Conservation (phyloP, 2,888 invertebrate species). For the Corbicula japonica region DNA sequence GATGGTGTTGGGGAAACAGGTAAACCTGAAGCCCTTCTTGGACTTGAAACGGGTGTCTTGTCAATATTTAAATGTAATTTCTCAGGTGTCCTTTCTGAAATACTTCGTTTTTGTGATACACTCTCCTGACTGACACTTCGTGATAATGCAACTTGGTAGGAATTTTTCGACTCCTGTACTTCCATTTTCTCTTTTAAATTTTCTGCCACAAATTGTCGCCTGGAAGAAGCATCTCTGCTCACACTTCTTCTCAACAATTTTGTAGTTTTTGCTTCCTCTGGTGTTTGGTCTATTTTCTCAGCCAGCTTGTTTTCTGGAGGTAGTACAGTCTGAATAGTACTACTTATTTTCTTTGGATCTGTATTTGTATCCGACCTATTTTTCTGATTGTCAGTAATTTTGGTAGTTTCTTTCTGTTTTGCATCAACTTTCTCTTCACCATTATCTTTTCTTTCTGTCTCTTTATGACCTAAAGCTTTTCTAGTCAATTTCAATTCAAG, state of each 20-base stretch:
- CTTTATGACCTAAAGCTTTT: constrained; percentile 29
- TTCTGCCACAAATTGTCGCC: neutral
- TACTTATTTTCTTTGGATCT: too few relatives aligned
- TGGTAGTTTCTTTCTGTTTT: neutral
- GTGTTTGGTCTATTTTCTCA: neutral
- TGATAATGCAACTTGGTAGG: too few relatives aligned
- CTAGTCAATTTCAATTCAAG: constrained; percentile 41
- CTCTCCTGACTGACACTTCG: too few relatives aligned
- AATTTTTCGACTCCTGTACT: neutral
- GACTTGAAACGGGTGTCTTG: constrained; percentile 11
- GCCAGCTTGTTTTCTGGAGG: neutral
- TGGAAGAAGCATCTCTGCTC: neutral
- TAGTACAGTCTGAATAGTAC: too few relatives aligned
- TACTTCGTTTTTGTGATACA: neutral
- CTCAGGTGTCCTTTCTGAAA: constrained; percentile 6
- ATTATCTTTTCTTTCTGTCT: constrained; percentile 2
- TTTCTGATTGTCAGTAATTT: too few relatives aligned
- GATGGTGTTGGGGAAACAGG: constrained; percentile 46
- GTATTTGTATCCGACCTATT: too few relatives aligned
- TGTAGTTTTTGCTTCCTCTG: neutral
- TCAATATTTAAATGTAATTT: neutral
- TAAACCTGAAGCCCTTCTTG: neutral
- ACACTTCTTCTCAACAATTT: neutral
- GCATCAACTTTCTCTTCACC: neutral
- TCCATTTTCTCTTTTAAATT: constrained; percentile 2